Conservation (phyloP, 2,797 vertebrate genomes). For the Labroides dimidiatus region DNA sequence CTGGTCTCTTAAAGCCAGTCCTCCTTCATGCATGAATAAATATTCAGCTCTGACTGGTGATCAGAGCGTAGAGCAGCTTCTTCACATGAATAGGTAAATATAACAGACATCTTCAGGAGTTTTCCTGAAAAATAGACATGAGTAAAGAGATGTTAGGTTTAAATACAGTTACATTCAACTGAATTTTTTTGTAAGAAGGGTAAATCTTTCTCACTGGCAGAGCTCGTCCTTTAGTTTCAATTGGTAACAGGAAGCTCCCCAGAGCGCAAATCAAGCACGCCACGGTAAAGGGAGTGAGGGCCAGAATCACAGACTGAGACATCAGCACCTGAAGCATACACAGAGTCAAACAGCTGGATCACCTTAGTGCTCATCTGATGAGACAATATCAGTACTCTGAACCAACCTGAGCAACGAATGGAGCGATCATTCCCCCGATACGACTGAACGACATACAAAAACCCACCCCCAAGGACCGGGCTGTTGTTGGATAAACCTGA, state of each 20-base stretch:
- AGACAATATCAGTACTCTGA: neutral
- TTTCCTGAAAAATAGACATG: constrained; percentile 72
- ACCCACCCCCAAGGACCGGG: constrained; percentile 92
- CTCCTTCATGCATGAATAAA: neutral
- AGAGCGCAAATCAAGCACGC: constrained; percentile 86
- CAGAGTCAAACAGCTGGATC: neutral
- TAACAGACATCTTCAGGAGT: constrained; percentile 54
- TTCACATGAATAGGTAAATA: neutral
- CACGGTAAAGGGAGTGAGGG: constrained; percentile 87
- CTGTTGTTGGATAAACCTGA: constrained; percentile 93
- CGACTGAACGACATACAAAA: constrained; percentile 93
- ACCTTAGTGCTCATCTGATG: neutral
- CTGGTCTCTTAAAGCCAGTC: neutral
- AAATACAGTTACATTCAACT: neutral
- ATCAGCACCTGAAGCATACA: constrained; percentile 87
- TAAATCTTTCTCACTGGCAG: constrained; percentile 85
- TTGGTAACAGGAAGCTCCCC: constrained; percentile 87
- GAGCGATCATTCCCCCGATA: constrained; percentile 94
- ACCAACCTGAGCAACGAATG: constrained; percentile 93
- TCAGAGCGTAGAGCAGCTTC: neutral
- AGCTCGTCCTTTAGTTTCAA: constrained; percentile 91
- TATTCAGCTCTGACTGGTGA: neutral
- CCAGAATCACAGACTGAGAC: constrained; percentile 86
- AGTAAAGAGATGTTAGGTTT: neutral
- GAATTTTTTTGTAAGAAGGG: neutral